Base-by-base conservation (phyloP, 1,140 invertebrate species). In the Eriocheir sinensis region DNA sequence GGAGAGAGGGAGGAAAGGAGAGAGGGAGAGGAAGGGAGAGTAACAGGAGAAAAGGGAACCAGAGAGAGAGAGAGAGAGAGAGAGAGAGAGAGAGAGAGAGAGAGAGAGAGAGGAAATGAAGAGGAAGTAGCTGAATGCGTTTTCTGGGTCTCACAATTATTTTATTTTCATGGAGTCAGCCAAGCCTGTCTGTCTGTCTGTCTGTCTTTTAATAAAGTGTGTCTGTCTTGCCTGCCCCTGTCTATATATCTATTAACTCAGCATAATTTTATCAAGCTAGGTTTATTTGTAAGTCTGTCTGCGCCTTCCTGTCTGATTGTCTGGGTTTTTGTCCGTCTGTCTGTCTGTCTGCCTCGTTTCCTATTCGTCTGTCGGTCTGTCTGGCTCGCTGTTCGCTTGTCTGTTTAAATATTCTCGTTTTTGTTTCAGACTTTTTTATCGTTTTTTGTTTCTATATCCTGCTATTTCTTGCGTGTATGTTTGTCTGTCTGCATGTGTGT, bases 1-100 rank as follows among this genome's bases (percentile, higher is more conserved):
- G n/a, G 60, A 72, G 60, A 72, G 60, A 72, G 60, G n/a, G 60
- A 72, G 60, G n/a, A n/a, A 72, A n/a, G n/a, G 60, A 72, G 60
- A 72, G 60, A 72, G 60, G n/a, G 60, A 72, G 60, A n/a, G 53
- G 27, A 21, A 60, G 53, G 27, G 53, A 60, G 53, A 60, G 53
- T 21, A 2, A 60, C 9, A 60, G 21, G 27, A 2, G 27, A 21
- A 60, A 21, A 60, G 21, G 27, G 8, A 60, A 21, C 4, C 4
- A 48, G 44, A 48, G 44, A 48, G 44, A 48, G 44, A 48, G 44
- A 48, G 44, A 48, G 44, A 48, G 44, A 48, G 44, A 48, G 44
- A 53, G 48, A 53, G 12, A 9, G 21, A 21, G 12, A 21, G 48
- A 53, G 4, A 48, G 4, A 48, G 4, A 48, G 4, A 15, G 4